Evolutionary conservation across 2,113 vertebrate genomes (phyloP).

Genomic region (Phaethon lepturus): DNA sequence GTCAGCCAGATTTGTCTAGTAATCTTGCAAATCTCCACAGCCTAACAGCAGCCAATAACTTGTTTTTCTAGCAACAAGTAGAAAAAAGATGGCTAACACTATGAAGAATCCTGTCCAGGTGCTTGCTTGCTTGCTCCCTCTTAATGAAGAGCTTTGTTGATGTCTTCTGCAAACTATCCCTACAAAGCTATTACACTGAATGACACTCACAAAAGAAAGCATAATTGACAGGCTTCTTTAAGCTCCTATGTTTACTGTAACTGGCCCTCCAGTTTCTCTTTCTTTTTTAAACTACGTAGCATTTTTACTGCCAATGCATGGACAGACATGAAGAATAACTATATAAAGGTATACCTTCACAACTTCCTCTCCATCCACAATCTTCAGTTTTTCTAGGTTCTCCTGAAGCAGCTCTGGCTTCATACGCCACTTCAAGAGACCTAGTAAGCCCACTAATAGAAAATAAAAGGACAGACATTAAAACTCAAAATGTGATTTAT

Average conservation of each 20-base stretch:
- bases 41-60: not conserved
- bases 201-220: not conserved
- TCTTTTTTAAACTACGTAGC: not conserved
- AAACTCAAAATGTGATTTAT: not conserved
- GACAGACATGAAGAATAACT: not conserved
- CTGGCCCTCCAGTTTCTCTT: not conserved
- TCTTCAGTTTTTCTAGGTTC: conserved; percentile 93
- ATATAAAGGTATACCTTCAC: conserved; percentile 85
- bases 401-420: conserved; percentile 90
- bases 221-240: not conserved
- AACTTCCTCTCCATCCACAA: conserved; percentile 97
- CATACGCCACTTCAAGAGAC: conserved; percentile 95
- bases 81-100: not conserved
- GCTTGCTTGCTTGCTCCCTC: not conserved
- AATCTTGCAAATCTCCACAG: not conserved
- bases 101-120: not conserved
- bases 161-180: not conserved
- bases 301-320: not conserved
- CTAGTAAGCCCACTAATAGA: conserved; percentile 88
- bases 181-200: not conserved
- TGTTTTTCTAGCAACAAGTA: not conserved
- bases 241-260: not conserved
- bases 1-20: not conserved
- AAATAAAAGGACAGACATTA: not conserved
- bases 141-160: not conserved